Conservation (phyloP, 2,113 vertebrate species). For the Actinemys pallida region DNA sequence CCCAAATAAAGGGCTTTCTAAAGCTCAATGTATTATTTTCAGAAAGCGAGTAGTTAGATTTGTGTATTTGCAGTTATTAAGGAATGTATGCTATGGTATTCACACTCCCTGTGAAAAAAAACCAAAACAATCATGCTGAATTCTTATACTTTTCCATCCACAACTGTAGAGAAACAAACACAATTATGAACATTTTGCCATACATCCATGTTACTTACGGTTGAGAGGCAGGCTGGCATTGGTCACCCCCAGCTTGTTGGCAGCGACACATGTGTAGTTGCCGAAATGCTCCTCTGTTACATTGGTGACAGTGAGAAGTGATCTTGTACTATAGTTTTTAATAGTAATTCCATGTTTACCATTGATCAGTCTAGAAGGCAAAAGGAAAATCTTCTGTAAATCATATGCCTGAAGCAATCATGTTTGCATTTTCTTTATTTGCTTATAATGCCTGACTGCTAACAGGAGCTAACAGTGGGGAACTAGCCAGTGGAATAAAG, state of each 20-base stretch:
- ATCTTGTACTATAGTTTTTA: conserved; percentile 96
- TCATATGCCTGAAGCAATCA: background rate
- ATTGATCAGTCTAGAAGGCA: conserved; percentile 90
- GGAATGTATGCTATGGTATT: fast-evolving
- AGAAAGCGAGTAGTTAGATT: background rate
- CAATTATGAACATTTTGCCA: background rate
- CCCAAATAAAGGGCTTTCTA: background rate
- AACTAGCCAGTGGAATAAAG: fast-evolving
- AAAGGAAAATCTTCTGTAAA: conserved; percentile 71
- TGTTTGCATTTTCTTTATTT: background rate
- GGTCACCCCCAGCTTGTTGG: conserved; percentile 95
- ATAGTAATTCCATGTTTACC: conserved; percentile 95
- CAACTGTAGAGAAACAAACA: background rate
- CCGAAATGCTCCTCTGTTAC: conserved; percentile 99
- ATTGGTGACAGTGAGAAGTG: conserved; percentile 95
- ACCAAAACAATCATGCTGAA: fast-evolving
- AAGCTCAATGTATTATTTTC: fast-evolving
- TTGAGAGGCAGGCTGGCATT: conserved; percentile 96
- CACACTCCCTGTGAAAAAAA: background rate
- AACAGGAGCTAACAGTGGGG: background rate
- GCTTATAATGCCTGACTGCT: background rate
- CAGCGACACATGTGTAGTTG: conserved; percentile 98
- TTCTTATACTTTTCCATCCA: background rate
- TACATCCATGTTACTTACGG: conserved; percentile 89
- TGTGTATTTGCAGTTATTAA: fast-evolving